Evolutionary conservation across 37 sponge, comb jelly and placozoan genomes (phyloP).

Genomic region (Haliclona indistincta): DNA sequence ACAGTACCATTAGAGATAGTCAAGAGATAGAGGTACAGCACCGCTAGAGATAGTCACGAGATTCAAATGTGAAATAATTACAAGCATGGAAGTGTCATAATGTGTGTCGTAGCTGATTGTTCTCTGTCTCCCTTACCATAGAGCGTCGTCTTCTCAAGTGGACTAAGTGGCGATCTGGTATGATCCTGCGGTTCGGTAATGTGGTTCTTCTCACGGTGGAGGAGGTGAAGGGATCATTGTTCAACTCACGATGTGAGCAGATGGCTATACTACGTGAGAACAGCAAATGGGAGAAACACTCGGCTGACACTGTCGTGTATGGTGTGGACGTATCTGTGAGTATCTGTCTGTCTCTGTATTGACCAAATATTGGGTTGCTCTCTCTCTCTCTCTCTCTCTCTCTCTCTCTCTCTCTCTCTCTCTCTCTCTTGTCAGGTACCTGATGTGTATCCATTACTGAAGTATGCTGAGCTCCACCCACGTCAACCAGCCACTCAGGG

Average conservation of each 20-base stretch:
- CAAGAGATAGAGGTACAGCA: no score
- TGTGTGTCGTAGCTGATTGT: not conserved
- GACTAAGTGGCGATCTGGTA: conserved; percentile 73
- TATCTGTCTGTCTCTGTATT: not conserved
- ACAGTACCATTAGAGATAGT: no score
- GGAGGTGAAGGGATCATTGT: conserved; percentile 44
- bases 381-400: conserved; percentile 1
- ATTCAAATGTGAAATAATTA: no score
- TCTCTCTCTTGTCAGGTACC: conserved; percentile 4
- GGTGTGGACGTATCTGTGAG: conserved; percentile 37
- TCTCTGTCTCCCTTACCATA: not conserved
- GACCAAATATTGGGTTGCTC: no score
- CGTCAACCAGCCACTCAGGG: no score
- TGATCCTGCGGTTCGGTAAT: conserved; percentile 73
- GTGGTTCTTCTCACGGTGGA: conserved; percentile 50
- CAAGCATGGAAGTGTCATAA: no score
- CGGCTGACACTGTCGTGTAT: conserved; percentile 7
- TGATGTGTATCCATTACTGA: conserved; percentile 58
- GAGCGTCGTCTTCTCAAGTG: conserved; percentile 52
- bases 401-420: conserved; percentile 2
- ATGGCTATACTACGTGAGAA: not conserved
- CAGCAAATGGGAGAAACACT: conserved; percentile 6
- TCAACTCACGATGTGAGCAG: conserved; percentile 6
- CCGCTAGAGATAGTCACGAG: no score
- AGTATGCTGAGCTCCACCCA: conserved; percentile 40